Base-by-base conservation (phyloP, 2,113 vertebrate species). In the Piaya cayana region DNA sequence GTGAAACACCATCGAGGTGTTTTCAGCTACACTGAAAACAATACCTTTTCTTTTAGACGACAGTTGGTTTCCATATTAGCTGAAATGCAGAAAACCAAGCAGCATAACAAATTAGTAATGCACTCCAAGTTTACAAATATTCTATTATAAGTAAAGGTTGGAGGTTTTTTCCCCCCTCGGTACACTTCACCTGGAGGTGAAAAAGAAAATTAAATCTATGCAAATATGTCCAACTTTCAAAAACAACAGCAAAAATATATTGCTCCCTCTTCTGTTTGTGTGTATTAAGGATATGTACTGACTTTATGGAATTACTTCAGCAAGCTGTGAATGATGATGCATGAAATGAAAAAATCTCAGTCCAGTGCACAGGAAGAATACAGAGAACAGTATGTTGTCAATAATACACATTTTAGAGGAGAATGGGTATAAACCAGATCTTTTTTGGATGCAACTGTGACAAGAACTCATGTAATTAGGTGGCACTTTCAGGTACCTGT, bases 261-360 rank as follows among this genome's bases (percentile, higher is more conserved):
- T 93, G 71, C 71, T 93, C 12, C 63, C 32, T 83, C 42, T 92
- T 74, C 70, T 90, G 32, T 93, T 92, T 75, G 43, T 86, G 69
- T 93, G 79, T 88, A 30, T 95, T 92, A 94, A 68, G 85, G 84
- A 74, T 94, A 81, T 82, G 91, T 93, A 82, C 72, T 34, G 62
- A 89, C 91, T 95, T 95, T 8, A 84, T 52, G 71, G 94, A 95
- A 95, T 96, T 95, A 88, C 67, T 93, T 45, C 79, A 88, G 87
- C 92, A 97, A 90, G 95, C 59, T 92, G 90, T 80, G 87, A 97
- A 96, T 90, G 87, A 94, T 82, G 82, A 95, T 96, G 93, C 90
- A 96, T 97, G 93, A 96, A 97, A 96, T 96, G 92, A 95, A 93
- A 96, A 95, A 90, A 80, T 64, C 55, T 74, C 95, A 97, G 63